Evolutionary conservation across 1,140 invertebrate genomes (phyloP).

Genomic region (Eurosta solidaginis): DNA sequence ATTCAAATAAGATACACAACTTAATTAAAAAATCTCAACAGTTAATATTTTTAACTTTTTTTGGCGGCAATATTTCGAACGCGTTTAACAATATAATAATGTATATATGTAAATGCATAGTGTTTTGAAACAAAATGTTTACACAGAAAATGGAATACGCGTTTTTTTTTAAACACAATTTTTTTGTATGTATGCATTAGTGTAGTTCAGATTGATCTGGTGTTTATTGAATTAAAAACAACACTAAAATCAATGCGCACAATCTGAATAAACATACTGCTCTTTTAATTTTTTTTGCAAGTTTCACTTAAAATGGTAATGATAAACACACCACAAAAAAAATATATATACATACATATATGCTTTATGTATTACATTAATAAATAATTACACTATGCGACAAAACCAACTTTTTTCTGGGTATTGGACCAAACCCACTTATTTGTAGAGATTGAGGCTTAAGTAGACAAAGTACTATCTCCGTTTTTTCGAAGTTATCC

Average conservation of each 20-base stretch:
- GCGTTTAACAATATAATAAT: conserved; percentile 24
- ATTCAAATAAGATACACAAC: background rate
- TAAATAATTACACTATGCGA: too few species aligned
- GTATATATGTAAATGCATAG: conserved; percentile 21
- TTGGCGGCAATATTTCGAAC: background rate
- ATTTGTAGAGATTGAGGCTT: too few species aligned
- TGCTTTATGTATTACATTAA: conserved; percentile 43
- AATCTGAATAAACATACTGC: background rate
- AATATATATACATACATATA: background rate
- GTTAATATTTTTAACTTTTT: background rate
- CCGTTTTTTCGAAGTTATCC: too few species aligned
- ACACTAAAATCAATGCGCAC: too few species aligned
- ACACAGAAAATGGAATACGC: conserved; percentile 21
- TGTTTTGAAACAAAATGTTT: background rate
- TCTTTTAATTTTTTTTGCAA: background rate
- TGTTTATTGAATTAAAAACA: too few species aligned
- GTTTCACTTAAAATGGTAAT: conserved; percentile 26
- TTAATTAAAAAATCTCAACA: conserved; percentile 4
- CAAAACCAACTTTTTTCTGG: too few species aligned
- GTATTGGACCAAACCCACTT: too few species aligned
- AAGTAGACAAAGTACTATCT: too few species aligned
- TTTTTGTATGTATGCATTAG: too few species aligned
- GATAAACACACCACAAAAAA: conserved; percentile 11
- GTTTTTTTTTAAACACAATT: conserved; percentile 12
- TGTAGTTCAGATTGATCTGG: too few species aligned